Conservation (phyloP, 2,888 invertebrate genomes). For the Hirtodrosophila histrioides region DNA sequence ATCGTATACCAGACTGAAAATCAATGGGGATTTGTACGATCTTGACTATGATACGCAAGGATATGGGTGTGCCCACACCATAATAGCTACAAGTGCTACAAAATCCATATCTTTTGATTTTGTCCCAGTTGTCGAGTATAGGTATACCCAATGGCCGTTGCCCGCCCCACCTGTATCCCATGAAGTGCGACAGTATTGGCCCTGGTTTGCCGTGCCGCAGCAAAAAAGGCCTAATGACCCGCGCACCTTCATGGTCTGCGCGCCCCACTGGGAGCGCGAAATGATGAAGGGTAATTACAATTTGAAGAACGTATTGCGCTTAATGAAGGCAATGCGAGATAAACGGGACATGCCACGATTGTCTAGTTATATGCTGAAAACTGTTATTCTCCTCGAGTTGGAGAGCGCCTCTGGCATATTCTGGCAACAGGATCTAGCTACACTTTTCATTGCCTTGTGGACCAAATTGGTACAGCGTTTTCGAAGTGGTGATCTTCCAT, state of each 20-base stretch:
- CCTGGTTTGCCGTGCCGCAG: conserved; percentile 45
- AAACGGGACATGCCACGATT: conserved; percentile 6
- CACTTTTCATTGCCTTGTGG: conserved; percentile 30
- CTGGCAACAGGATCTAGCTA: conserved; percentile 31
- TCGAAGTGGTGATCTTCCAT: too few relatives aligned
- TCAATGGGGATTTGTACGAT: background rate
- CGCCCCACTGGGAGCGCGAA: conserved; percentile 45
- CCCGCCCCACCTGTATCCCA: background rate
- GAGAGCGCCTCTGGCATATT: too few relatives aligned
- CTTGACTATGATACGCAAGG: conserved; percentile 25
- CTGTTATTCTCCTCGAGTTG: conserved; percentile 28
- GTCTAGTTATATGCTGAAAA: conserved; percentile 44
- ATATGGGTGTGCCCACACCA: conserved; percentile 39
- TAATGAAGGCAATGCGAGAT: conserved; percentile 48
- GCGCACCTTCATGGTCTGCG: conserved; percentile 42
- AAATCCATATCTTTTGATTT: conserved; percentile 33
- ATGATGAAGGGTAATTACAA: conserved; percentile 30
- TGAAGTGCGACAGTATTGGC: background rate
- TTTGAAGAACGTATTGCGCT: conserved; percentile 37
- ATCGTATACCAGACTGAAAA: fast-evolving
- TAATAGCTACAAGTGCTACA: conserved; percentile 5
- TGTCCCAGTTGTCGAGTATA: conserved; percentile 34
- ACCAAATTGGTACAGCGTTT: conserved; percentile 14
- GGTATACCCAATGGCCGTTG: conserved; percentile 8
- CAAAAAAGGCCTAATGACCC: conserved; percentile 3